Conservation (phyloP, 2,113 vertebrate species). For the Piliocolobus tephrosceles region DNA sequence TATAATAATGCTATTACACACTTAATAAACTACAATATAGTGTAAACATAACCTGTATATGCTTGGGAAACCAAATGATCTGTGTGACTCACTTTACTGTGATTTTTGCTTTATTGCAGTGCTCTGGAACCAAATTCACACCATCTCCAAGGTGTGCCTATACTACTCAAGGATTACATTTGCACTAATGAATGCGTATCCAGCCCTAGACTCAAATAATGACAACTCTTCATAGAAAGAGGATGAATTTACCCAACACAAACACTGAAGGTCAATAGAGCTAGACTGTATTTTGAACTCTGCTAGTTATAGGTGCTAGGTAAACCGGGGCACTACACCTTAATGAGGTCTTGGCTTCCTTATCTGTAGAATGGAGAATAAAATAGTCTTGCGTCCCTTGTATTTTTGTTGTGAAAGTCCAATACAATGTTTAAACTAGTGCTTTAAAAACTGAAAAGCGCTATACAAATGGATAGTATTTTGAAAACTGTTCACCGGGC, state of each 20-base stretch:
- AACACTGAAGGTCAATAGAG: neutral
- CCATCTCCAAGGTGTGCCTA: neutral
- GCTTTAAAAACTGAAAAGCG: neutral
- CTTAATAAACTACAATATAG: neutral
- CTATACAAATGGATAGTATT: neutral
- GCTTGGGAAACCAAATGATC: neutral
- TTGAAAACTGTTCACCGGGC: neutral
- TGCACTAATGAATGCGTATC: neutral
- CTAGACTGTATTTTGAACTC: neutral
- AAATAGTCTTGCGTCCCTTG: neutral
- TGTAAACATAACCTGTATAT: neutral
- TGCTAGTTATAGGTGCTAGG: neutral
- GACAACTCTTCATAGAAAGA: neutral
- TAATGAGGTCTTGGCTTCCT: neutral
- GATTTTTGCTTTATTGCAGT: rapidly evolving
- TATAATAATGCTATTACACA: neutral
- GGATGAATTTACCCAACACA: neutral
- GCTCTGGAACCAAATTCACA: neutral
- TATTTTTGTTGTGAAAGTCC: neutral
- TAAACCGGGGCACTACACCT: neutral
- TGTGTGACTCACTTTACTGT: neutral
- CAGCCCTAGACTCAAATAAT: neutral
- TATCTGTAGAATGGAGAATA: neutral
- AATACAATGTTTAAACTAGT: neutral
- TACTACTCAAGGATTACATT: neutral